A percentile compares a stretch with the other conserved stretches of the same genome.
Conservation (phyloP, 2,113 vertebrate genomes). For the Podilymbus podiceps region DNA sequence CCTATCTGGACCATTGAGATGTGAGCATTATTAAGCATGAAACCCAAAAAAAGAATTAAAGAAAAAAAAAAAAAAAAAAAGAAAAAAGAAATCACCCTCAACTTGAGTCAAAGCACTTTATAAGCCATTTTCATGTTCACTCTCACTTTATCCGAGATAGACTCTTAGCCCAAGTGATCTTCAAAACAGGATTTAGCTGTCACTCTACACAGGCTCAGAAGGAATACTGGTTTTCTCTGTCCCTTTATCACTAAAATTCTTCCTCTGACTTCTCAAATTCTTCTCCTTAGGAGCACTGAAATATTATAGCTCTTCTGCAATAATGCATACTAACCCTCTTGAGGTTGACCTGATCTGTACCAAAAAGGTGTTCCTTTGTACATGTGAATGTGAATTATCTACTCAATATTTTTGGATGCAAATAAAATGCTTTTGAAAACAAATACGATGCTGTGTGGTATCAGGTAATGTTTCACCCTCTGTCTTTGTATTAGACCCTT, state of each 20-base stretch:
- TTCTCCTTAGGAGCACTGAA: neutral
- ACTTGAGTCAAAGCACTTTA: conserved; percentile 3
- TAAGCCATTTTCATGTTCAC: neutral
- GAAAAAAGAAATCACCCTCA: neutral
- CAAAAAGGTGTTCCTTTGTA: neutral
- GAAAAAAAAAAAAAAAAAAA: neutral
- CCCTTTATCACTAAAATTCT: neutral
- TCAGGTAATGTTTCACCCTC: neutral
- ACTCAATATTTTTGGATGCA: too few relatives aligned
- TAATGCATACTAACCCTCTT: neutral
- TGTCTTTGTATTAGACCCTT: neutral
- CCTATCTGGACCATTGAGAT: neutral
- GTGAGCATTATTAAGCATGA: neutral
- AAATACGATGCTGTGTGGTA: too few relatives aligned
- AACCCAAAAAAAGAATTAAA: neutral
- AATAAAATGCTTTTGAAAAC: too few relatives aligned
- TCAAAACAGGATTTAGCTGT: conserved; percentile 31
- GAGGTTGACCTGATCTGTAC: neutral
- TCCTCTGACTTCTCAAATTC: neutral
- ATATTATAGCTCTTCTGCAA: neutral
- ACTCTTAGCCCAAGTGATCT: conserved; percentile 12
- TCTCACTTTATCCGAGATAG: neutral
- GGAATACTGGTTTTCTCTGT: neutral
- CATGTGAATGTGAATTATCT: too few relatives aligned
- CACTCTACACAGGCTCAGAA: neutral